These are phyloP conservation scores for Enteromius unitaeniatus DNA, from an alignment of 2,797 vertebrate species.

Conservation along the genomic window DNA sequence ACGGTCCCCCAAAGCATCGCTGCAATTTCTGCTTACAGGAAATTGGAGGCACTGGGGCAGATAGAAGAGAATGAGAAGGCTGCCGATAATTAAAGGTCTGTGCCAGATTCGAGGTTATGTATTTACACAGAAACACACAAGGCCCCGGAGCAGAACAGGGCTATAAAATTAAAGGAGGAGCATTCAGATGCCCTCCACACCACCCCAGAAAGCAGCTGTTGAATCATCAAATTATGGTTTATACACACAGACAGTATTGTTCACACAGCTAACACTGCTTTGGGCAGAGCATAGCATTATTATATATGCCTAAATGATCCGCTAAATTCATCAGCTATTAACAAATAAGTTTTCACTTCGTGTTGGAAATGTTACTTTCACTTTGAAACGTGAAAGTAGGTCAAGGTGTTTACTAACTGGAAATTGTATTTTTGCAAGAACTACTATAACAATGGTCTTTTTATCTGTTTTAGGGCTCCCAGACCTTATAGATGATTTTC, in stretches of 20 bases:
- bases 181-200: background rate
- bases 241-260: background rate
- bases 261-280: background rate
- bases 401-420: background rate
- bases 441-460: background rate
- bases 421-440: background rate
- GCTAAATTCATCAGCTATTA: background rate
- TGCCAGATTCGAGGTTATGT: slow-evolving; percentile 37
- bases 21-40: slow-evolving; percentile 34
- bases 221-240: background rate
- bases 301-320: background rate
- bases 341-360: background rate
- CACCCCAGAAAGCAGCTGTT: slow-evolving; percentile 23
- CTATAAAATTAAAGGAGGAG: background rate
- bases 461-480: background rate
- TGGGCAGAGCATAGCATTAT: background rate
- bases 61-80: slow-evolving; percentile 24
- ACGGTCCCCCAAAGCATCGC: slow-evolving; percentile 14
- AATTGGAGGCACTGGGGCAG: slow-evolving; percentile 41
- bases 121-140: slow-evolving; percentile 43
- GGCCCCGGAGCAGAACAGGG: background rate
- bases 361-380: background rate
- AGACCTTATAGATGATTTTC: background rate
- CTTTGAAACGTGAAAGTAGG: background rate
- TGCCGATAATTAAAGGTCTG: slow-evolving; percentile 32